phyloP scores from a whole-genome alignment of 1,140 invertebrate species.

The Adelges cooleyi region DNA sequence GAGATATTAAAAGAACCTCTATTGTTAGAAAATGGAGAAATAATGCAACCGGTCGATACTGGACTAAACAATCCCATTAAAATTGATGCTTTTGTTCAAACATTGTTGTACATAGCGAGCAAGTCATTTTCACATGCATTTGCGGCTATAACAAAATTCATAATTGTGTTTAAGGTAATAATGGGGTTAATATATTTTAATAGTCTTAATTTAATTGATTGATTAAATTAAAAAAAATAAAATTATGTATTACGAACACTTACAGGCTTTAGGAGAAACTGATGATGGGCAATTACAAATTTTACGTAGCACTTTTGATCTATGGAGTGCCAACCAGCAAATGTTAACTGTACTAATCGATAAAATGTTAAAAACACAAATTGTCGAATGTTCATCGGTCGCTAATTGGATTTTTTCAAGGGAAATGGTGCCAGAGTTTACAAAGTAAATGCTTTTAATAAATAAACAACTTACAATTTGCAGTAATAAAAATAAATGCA shows the following conservation, averaged over 20 bases:
- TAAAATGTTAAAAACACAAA: conserved; percentile 94
- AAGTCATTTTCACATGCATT: conserved; percentile 98
- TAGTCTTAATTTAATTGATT: neutral
- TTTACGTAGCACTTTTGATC: conserved; percentile 80
- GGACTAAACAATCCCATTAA: conserved; percentile 72
- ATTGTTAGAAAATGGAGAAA: conserved; percentile 54
- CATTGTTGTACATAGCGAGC: conserved; percentile 79
- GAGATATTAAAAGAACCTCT: conserved; percentile 69
- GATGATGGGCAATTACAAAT: conserved; percentile 95
- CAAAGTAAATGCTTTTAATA: conserved; percentile 49
- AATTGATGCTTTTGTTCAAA: conserved; percentile 94
- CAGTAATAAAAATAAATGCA: neutral
- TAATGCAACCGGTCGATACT: conserved; percentile 19
- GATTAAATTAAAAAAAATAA: neutral
- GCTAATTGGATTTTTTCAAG: conserved; percentile 98
- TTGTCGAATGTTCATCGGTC: conserved; percentile 91
- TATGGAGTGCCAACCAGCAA: conserved; percentile 91
- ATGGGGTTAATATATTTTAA: neutral
- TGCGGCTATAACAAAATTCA: conserved; percentile 93
- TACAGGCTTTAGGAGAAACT: conserved; percentile 69
- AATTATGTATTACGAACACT: conserved; percentile 25
- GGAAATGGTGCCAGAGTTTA: conserved; percentile 88
- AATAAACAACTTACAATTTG: too few relatives aligned
- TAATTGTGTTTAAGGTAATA: conserved; percentile 77
- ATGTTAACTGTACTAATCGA: conserved; percentile 94